phyloP scores from a whole-genome alignment of 2,113 vertebrate genomes.

The Megaptera novaeangliae region DNA sequence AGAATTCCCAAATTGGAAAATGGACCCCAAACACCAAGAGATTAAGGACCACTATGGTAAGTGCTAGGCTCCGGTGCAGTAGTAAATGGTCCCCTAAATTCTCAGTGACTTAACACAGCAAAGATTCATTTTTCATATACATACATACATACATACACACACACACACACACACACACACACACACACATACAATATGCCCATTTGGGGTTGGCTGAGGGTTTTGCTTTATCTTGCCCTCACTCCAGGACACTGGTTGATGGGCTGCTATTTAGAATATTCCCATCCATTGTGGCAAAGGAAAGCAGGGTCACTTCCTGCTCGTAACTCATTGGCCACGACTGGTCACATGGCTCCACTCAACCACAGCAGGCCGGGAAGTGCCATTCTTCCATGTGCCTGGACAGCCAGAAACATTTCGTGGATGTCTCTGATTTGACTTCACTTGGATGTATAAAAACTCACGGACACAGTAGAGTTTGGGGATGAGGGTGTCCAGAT shows the following conservation, averaged over 20 bases:
- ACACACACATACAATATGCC: not conserved
- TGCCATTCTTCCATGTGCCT: not conserved
- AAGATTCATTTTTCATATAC: not conserved
- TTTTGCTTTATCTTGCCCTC: not conserved
- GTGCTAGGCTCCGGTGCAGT: not conserved
- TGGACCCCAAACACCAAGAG: not conserved
- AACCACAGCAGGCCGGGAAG: not conserved
- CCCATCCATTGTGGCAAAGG: not conserved
- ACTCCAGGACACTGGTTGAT: not conserved
- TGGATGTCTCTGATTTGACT: not conserved
- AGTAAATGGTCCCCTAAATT: not conserved
- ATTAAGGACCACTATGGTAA: not conserved
- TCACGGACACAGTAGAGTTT: not conserved
- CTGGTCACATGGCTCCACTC: not conserved
- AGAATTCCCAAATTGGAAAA: constrained; percentile 10
- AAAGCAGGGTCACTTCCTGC: not conserved
- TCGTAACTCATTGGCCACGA: not conserved
- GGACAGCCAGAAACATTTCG: not conserved
- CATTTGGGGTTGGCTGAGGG: not conserved
- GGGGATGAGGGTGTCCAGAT: not conserved
- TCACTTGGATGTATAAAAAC: not conserved
- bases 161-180: not conserved
- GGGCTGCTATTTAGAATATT: not conserved
- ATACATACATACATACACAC: not conserved
- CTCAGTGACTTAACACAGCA: not conserved